Base-by-base conservation (phyloP, 64 coral and sea anemone species). In the Platygyra sinensis region DNA sequence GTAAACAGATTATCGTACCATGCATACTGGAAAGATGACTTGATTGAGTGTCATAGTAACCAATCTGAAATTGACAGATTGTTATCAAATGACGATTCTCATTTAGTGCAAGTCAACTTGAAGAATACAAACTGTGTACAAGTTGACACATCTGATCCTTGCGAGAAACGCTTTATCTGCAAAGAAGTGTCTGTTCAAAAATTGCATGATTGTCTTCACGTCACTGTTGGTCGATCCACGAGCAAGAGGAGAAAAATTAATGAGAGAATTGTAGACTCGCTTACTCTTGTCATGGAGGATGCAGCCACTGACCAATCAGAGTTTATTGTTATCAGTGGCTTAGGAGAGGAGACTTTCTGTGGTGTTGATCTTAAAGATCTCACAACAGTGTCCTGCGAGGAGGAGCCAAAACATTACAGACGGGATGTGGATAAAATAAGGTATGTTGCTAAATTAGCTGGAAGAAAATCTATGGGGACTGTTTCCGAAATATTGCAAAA, bases 221-320 rank as follows among this genome's bases (percentile, higher is more conserved):
- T 99, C 16, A 52, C 75, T 71, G 67, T 99, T 50, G 75, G 88
- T 10, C 94, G 97, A 10, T 90, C 91, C 18, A 88, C 97, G 12
- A 91, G 97, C 38, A 99, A 99, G 63, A 85, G 87, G 71, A 86
- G 79, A 50, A 87, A 83, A 77, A 94, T 87, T 30, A 96, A 95
- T 89, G 86, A 93, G 38, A 91, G 94, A 81, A 99, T 99, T 78
- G 75, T 99, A 55, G 90, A 92, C 72, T 93, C 94, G 32, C 75
- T 99, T n/a, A 99, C 91, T 67, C 88, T 95, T 90, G 97, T 91
- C 5, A 39, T 99, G 83, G 97, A 99, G 64, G 97, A 99, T 91
- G 97, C 94, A 49, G 91, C 97, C 8, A 81, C 76, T 13, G 94
- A 95, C 75, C 72, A 91, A 20, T 93, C 88, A 17, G 67, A 89